Percentiles rank a stretch among this genome's conserved stretches.
phyloP scores from a whole-genome alignment of 2,888 invertebrate species.

The Metellina segmentata region DNA sequence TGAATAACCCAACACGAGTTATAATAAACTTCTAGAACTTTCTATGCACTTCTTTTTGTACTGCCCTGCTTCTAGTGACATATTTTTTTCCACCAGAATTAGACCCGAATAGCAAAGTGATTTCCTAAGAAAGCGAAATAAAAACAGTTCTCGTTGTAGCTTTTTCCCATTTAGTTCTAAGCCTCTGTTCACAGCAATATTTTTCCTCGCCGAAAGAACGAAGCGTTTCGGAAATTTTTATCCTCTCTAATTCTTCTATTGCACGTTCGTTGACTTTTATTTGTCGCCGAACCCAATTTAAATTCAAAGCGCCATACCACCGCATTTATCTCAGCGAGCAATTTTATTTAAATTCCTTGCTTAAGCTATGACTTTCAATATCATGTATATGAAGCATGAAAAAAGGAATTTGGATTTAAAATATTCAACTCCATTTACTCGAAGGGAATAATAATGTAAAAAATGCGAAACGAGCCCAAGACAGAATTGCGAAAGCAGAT shows the following conservation, averaged over 20 bases:
- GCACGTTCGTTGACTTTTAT: conserved; percentile 46
- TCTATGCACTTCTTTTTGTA: no score
- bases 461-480: conserved; percentile 15
- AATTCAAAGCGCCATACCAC: conserved; percentile 54
- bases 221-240: conserved; percentile 45
- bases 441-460: conserved; percentile 39
- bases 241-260: conserved; percentile 58
- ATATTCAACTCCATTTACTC: conserved; percentile 49
- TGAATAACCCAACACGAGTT: no score
- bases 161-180: neutral
- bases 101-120: neutral
- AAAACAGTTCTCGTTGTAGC: neutral
- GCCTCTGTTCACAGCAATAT: conserved; percentile 40
- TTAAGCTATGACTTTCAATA: conserved; percentile 74
- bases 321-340: conserved; percentile 56
- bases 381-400: conserved; percentile 42
- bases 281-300: conserved; percentile 51
- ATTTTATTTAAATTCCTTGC: conserved; percentile 67
- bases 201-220: conserved; percentile 14
- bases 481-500: conserved; percentile 70
- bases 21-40: no score
- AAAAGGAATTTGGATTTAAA: conserved; percentile 55
- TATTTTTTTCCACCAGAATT: neutral
- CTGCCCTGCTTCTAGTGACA: no score
- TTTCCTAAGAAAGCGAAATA: neutral